These are phyloP conservation scores for Deilephila elpenor DNA, from an alignment of 2,888 invertebrate genomes.

Conservation along the genomic window DNA sequence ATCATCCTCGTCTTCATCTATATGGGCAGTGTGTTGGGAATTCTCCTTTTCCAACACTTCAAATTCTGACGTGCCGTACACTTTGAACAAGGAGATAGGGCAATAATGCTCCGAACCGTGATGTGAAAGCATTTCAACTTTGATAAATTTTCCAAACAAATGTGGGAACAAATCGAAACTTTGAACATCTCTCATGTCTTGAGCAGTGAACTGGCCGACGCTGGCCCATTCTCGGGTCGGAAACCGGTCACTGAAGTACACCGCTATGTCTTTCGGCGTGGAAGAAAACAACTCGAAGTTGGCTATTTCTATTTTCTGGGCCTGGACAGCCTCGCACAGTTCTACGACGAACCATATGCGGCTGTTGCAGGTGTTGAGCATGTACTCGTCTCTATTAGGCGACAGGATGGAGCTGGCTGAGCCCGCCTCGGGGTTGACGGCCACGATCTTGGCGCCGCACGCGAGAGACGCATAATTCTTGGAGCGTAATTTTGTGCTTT, in stretches of 20 bases:
- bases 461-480: constrained; percentile 98
- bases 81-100: constrained; percentile 97
- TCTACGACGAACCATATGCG: constrained; percentile 98
- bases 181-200: constrained; percentile 94
- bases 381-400: constrained; percentile 97
- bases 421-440: constrained; percentile 95
- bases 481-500: constrained; percentile 88
- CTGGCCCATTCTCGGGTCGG: constrained; percentile 96
- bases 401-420: constrained; percentile 94
- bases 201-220: constrained; percentile 94
- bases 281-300: constrained; percentile 99
- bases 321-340: constrained; percentile 98
- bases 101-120: constrained; percentile 99
- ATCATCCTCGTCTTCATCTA: constrained; percentile 88
- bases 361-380: constrained; percentile 97
- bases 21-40: constrained; percentile 86
- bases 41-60: constrained; percentile 94
- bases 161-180: constrained; percentile 92
- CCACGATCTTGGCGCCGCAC: constrained; percentile 98
- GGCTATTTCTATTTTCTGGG: constrained; percentile 96
- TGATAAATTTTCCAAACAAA: constrained; percentile 94
- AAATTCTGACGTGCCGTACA: constrained; percentile 96
- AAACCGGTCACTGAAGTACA: constrained; percentile 94
- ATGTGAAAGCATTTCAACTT: constrained; percentile 96
- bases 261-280: constrained; percentile 95